phyloP scores from a whole-genome alignment of 2,113 vertebrate genomes.

The Vicugna pacos region DNA sequence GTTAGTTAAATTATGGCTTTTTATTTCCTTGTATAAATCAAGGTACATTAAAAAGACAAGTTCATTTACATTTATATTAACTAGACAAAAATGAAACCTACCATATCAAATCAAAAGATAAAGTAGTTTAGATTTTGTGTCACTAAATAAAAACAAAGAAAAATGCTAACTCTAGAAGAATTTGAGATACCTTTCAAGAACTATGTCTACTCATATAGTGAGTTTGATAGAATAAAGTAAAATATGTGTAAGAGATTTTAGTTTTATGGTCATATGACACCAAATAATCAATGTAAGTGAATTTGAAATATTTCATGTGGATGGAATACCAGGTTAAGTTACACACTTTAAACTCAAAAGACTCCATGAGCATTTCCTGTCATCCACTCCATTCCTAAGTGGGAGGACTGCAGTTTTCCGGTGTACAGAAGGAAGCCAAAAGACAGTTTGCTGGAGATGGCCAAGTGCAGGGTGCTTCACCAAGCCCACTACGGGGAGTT shows the following conservation, averaged over 20 bases:
- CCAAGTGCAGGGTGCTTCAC: neutral
- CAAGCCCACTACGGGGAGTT: neutral
- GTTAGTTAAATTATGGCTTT: slow-evolving; percentile 12
- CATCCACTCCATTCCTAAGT: neutral
- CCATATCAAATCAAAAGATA: neutral
- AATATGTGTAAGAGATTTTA: neutral
- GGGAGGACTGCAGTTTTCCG: neutral
- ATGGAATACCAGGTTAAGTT: neutral
- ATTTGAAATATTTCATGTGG: neutral
- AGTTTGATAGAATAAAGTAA: neutral
- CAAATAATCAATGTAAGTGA: neutral
- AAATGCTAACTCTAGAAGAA: neutral
- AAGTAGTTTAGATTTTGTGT: neutral
- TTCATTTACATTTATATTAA: neutral
- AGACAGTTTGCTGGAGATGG: neutral
- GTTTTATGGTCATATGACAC: neutral
- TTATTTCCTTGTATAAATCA: slow-evolving; percentile 20
- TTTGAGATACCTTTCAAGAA: neutral
- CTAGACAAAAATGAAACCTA: slow-evolving; percentile 43
- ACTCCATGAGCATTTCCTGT: neutral
- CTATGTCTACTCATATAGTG: neutral
- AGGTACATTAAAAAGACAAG: slow-evolving; percentile 16
- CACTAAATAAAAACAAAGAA: slow-evolving; percentile 3
- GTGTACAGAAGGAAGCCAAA: neutral
- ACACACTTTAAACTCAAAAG: neutral